Evolutionary conservation across 1,140 invertebrate species (phyloP), one percentile per base, ranked within the genome.

Genomic region (Cyphomyrmex costatus): DNA sequence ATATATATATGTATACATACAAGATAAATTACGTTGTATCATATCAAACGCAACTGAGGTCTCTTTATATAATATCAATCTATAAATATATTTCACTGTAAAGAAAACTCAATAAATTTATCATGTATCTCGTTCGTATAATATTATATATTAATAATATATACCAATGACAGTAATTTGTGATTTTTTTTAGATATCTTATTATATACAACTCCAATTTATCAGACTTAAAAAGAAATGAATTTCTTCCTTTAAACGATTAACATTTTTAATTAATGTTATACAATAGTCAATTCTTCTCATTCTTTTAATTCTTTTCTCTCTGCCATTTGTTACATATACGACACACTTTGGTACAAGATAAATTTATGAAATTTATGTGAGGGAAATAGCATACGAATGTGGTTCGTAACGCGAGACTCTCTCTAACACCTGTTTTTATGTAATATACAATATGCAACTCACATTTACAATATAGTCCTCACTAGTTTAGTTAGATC

Each of bases 101-200:
- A 83, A 83, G 12, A 73, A 78, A 74, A 83, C 66, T 82, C 36
- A 73, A 74, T 74, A 73, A 83, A 83, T 83, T 83, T 73, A 83
- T 83, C 68, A 30, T 83, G 49, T 83, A 83, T 74, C n/a, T n/a
- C 68, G 68, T 83, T 83, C 24, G 36, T 58, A 82, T 30, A 53
- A 83, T 27, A 73, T 46, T 27, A 73, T 46, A 83, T 21, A 74
- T 83, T 60, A 74, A 46, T 53, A 60, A 82, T 42, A 46, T 51
- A 49, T 33, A 66, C 58, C 58, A 63, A 49, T 24, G 27, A 79
- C n/a, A 49, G 16, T 33, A 74, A 58, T 61, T 60, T 46, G 73
- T 65, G 21, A 21, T 82, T 82, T 60, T 33, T 33, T 21, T 21
- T 21, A 46, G 14, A 73, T 33, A 73, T 61, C 46, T 73, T 19